phyloP scores from a whole-genome alignment of 2,888 invertebrate genomes.

The Hymenopus coronatus region DNA sequence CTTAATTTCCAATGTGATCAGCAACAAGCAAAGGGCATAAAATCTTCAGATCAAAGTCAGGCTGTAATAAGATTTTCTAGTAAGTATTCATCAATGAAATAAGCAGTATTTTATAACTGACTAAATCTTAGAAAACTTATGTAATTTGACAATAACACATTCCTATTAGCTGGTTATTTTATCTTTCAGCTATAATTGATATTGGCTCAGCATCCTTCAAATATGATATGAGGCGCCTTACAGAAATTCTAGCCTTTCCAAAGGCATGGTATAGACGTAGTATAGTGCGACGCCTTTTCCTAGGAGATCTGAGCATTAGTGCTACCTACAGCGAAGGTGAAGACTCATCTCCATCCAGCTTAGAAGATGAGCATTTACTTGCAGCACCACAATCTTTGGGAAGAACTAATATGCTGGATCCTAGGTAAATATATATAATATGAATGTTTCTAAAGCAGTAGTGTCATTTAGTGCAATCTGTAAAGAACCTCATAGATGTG shows the following conservation, averaged over 20 bases:
- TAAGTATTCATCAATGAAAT: constrained; percentile 47
- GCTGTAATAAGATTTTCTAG: constrained; percentile 92
- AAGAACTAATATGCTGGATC: not conserved
- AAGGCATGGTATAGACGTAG: constrained; percentile 97
- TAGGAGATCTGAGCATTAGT: constrained; percentile 81
- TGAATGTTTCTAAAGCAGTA: too few relatives aligned
- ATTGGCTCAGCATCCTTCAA: constrained; percentile 96
- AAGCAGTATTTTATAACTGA: not conserved
- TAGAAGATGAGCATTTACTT: constrained; percentile 32
- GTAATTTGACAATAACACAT: not conserved
- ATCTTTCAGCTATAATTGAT: constrained; percentile 78
- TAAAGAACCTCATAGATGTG: too few relatives aligned
- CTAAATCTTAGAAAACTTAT: not conserved
- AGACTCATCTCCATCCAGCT: constrained; percentile 40
- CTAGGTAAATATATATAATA: not conserved
- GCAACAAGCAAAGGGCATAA: constrained; percentile 46
- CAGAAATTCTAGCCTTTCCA: constrained; percentile 96
- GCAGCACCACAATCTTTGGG: constrained; percentile 20
- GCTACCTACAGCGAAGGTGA: constrained; percentile 50
- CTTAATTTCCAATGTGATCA: constrained; percentile 69
- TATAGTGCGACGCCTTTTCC: constrained; percentile 86
- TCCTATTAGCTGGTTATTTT: not conserved
- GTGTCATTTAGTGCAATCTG: too few relatives aligned
- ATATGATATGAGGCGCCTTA: constrained; percentile 95
- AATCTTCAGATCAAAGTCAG: constrained; percentile 63